A percentile compares a stretch with the other conserved stretches of the same genome.
These are phyloP conservation scores for Spicauda simplicius DNA, from an alignment of 2,888 invertebrate genomes.

Conservation along the genomic window DNA sequence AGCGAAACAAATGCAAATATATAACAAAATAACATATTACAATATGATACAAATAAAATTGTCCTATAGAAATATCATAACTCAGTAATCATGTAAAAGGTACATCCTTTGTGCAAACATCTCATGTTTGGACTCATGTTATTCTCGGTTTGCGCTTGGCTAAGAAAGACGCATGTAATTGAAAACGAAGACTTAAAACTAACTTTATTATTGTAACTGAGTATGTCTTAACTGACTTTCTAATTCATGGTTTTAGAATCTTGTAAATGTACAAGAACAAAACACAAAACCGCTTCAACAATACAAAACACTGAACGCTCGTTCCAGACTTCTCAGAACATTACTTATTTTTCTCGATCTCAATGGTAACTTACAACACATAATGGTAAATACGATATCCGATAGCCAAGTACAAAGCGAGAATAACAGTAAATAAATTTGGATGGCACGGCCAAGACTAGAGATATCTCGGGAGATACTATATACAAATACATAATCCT, in stretches of 20 bases:
- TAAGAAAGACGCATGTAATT: no score
- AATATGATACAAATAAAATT: not conserved
- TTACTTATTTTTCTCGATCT: no score
- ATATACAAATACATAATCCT: not conserved
- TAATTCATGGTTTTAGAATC: no score
- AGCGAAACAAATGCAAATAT: not conserved
- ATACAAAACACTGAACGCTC: no score
- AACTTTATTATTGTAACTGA: no score
- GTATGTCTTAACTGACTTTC: no score
- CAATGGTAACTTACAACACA: no score
- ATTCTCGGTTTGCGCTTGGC: not conserved
- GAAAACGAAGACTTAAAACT: no score
- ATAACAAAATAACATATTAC: not conserved
- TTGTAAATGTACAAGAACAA: no score
- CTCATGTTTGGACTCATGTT: conserved; percentile 11
- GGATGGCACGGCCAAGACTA: conserved; percentile 23
- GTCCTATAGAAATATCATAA: not conserved
- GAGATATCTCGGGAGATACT: conserved; percentile 5
- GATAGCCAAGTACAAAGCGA: not conserved
- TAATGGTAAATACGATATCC: not conserved
- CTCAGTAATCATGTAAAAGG: not conserved
- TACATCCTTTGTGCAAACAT: conserved; percentile 25
- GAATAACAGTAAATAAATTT: not conserved
- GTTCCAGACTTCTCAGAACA: no score
- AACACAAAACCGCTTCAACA: no score